phyloP scores from a whole-genome alignment of 2,888 invertebrate species.

The Neria commutata region DNA sequence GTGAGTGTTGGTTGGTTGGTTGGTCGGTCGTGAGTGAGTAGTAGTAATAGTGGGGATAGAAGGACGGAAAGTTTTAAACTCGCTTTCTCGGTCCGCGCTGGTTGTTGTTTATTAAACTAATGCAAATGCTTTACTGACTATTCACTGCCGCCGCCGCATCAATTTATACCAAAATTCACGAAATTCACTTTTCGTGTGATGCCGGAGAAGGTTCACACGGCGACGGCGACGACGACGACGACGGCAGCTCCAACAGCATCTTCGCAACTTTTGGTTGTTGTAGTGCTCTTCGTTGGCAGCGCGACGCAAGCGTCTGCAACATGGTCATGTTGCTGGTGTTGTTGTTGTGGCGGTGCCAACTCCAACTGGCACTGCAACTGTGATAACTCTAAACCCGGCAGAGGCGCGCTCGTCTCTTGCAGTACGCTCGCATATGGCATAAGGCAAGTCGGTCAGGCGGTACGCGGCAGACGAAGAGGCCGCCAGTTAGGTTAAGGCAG shows the following conservation, averaged over 20 bases:
- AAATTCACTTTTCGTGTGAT: slow-evolving; percentile 33
- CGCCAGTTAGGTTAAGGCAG: no score
- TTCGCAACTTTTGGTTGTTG: slow-evolving; percentile 13
- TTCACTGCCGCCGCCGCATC: slow-evolving; percentile 58
- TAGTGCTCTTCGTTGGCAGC: background rate
- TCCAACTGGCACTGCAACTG: no score
- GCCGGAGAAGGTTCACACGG: slow-evolving; percentile 35
- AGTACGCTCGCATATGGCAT: no score
- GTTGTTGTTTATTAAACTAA: slow-evolving; percentile 60
- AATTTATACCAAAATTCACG: slow-evolving; percentile 61
- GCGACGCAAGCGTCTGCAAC: slow-evolving; percentile 10
- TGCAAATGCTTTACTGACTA: slow-evolving; percentile 63
- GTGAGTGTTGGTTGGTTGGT: slow-evolving; percentile 22
- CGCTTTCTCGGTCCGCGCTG: slow-evolving; percentile 39
- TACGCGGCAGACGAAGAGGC: no score
- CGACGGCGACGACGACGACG: slow-evolving; percentile 30
- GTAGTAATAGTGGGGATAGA: slow-evolving; percentile 37
- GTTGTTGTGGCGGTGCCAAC: background rate
- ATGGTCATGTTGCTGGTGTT: slow-evolving; percentile 1
- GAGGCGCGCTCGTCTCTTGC: no score
- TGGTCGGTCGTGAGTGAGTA: slow-evolving; percentile 25
- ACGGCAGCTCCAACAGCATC: slow-evolving; percentile 11
- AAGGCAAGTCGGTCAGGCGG: no score
- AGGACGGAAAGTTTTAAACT: slow-evolving; percentile 40
- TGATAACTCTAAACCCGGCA: no score